Percentiles rank a stretch among this genome's conserved stretches.
Evolutionary conservation across 2,113 vertebrate genomes (phyloP).

Genomic region (Tauraco erythrolophus): DNA sequence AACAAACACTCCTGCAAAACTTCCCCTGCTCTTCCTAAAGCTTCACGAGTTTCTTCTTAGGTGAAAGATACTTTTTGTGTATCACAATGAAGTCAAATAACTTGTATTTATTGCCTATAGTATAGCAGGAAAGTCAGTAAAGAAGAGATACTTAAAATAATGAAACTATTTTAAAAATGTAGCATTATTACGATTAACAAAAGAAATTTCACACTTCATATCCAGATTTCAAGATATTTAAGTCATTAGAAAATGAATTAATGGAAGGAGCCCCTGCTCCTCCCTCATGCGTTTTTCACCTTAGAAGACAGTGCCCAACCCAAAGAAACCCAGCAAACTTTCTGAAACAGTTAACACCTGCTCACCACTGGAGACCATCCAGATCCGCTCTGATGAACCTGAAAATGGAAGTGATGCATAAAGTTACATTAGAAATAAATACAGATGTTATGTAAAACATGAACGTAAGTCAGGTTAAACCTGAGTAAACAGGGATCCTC

Average conservation of each 20-base stretch:
- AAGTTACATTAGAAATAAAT: not conserved
- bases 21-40: not conserved
- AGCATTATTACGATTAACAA: not conserved
- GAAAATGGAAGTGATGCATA: not conserved
- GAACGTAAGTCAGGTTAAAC: accelerated
- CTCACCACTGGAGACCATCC: constrained; percentile 99
- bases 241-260: not conserved
- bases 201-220: not conserved
- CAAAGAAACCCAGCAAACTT: not conserved
- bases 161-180: not conserved
- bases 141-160: not conserved
- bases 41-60: not conserved
- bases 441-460: accelerated
- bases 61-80: not conserved
- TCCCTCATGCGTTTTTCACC: not conserved
- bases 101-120: not conserved
- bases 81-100: not conserved
- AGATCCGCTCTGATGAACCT: constrained; percentile 98
- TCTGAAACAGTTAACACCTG: not conserved
- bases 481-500: not conserved
- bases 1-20: not conserved
- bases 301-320: not conserved
- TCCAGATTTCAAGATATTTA: not conserved
- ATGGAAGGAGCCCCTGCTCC: not conserved
- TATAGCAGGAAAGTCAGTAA: not conserved